Evolutionary conservation across 2,113 vertebrate species (phyloP), one percentile per base, ranked within the genome.

Genomic region (Cariama cristata): DNA sequence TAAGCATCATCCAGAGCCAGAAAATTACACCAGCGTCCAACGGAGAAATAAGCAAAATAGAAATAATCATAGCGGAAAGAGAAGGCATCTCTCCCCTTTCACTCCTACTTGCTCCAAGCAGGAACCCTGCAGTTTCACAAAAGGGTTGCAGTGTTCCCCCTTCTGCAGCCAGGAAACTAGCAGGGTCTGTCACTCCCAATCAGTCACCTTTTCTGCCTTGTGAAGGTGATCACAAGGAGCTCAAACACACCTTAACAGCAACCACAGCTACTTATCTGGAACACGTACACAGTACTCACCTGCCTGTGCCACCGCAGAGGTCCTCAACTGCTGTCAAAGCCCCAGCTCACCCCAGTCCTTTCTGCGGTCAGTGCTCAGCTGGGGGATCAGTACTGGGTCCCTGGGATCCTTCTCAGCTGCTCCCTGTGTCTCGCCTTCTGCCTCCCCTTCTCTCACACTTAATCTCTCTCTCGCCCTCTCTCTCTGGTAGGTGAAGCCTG

Each of bases 401-500:
- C 67, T 12, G 55, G 63, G 58, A 94, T 75, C 59, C 52, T 52
- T 17, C 85, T 40, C 89, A 60, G 86, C 75, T 86, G 42, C 18
- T 94, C 72, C 28, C 30, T 35, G 79, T 32, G 53, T 24, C 80
- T 56, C 38, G 18, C 73, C 71, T 89, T 64, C 79, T 71, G 71
- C n/a, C 75, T 86, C 83, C 38, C 35, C 55, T 87, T 16, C 81
- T 77, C 85, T 63, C 79, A 79, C 76, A 69, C 72, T 71, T 38
- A 38, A 53, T 79, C 86, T 60, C 50, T 72, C 93, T 69, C 81
- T 40, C 32, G 12, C 79, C 64, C 77, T 76, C 77, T 80, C 58
- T 12, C 86, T 85, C 82, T 62, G 62, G 86, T 58, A 73, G 93
- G 74, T 88, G 95, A 60, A 85, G 84, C n/a, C 87, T 96, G 95